Evolutionary conservation across 2,113 vertebrate species (phyloP).

Genomic region (Neopipo cinnamomea): DNA sequence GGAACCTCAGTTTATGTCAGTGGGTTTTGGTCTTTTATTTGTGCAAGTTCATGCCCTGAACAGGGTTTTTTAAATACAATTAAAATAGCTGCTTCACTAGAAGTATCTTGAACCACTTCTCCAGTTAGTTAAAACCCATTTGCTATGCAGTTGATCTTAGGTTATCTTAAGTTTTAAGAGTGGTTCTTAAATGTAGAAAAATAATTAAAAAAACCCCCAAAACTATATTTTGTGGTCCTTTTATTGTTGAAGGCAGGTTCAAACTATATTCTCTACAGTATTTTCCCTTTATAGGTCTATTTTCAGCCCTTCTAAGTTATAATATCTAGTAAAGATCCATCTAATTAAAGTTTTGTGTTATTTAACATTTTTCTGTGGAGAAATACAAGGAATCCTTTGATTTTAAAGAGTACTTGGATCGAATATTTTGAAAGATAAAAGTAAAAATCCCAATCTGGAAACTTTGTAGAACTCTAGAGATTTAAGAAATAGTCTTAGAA

Average conservation of each 20-base stretch:
- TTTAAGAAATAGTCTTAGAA: neutral
- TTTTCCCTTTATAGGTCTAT: neutral
- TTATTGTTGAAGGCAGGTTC: neutral
- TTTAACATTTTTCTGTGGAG: neutral
- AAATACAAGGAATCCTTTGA: neutral
- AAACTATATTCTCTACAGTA: neutral
- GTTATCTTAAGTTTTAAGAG: neutral
- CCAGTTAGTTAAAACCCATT: neutral
- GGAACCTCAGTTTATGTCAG: neutral
- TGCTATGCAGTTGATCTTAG: neutral
- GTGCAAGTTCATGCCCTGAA: neutral
- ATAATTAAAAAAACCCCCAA: rapidly evolving
- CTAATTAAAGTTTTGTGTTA: neutral
- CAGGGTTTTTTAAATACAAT: neutral
- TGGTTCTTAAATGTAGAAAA: neutral
- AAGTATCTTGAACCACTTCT: neutral
- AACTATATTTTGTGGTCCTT: neutral
- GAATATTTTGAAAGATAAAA: neutral
- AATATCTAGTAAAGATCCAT: neutral
- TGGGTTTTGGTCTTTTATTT: slow-evolving; percentile 5
- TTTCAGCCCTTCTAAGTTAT: neutral
- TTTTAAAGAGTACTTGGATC: neutral
- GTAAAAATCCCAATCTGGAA: neutral
- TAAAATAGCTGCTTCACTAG: neutral
- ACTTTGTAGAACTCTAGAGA: neutral